These are phyloP conservation scores for Halictus quadricinctus DNA, from an alignment of 2,888 invertebrate species.

Conservation along the genomic window DNA sequence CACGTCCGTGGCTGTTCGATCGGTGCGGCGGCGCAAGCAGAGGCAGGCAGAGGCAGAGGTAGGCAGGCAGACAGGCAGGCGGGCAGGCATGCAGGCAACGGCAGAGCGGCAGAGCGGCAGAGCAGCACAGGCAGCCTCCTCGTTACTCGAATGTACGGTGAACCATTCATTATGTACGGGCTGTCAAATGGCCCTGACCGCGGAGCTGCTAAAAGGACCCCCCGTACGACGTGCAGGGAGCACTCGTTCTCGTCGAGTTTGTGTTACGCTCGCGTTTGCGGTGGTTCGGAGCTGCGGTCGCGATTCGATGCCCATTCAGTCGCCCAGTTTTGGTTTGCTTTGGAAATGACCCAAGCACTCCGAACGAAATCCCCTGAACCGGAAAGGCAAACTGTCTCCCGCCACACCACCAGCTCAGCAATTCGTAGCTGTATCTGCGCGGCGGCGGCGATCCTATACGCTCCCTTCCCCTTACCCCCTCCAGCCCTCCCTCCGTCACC, in stretches of 20 bases:
- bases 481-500: no score
- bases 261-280: conserved; percentile 77
- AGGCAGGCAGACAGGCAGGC: background rate
- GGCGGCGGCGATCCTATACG: conserved; percentile 28
- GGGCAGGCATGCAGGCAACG: background rate
- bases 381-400: conserved; percentile 75
- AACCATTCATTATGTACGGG: conserved; percentile 76
- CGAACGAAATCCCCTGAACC: conserved; percentile 73
- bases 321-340: conserved; percentile 79
- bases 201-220: conserved; percentile 77
- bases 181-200: conserved; percentile 77
- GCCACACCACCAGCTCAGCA: conserved; percentile 61
- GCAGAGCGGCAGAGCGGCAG: background rate
- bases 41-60: background rate
- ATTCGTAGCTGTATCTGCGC: conserved; percentile 57
- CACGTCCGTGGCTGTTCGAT: conserved; percentile 50
- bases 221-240: conserved; percentile 47
- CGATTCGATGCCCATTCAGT: conserved; percentile 80
- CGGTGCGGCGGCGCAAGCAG: conserved; percentile 10
- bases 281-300: conserved; percentile 75
- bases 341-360: conserved; percentile 80
- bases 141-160: conserved; percentile 58
- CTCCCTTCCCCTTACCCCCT: background rate
- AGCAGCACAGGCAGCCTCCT: conserved; percentile 35
- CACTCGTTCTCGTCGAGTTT: conserved; percentile 73